Base-by-base conservation (phyloP, 2,888 invertebrate species). In the Nomada lathburiana region DNA sequence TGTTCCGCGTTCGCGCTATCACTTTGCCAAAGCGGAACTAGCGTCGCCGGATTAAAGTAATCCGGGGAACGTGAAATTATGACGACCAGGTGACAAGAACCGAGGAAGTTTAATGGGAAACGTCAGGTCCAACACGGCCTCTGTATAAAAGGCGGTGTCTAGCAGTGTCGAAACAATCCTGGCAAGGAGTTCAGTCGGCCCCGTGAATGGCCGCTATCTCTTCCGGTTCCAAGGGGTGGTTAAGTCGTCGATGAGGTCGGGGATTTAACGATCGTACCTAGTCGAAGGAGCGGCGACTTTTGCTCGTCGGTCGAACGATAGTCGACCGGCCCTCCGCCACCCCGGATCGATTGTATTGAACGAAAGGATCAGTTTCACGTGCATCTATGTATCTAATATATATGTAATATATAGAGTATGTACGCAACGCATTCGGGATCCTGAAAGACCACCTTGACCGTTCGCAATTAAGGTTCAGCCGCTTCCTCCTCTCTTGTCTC, bases 71-170 rank as follows among this genome's bases (percentile, higher is more conserved):
- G 47, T 80, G 63, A 71, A 79, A 77, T 84, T 83, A 78, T 77
- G 80, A 76, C 60, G 73, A 84, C 67, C 82, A 82, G 68, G 76
- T 76, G 83, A 87, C 80, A 80, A 81, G 70, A 52, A 29, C 69
- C 55, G 67, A 63, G 75, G 83, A 88, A 88, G 88, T 86, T 88
- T 85, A 88, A 88, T 85, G 67, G 85, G 82, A 84, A 88, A 88
- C 76, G 87, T 87, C 83, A 64, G 26, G 23, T 13, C 29, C 76
- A 71, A 80, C 62, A 76, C 65, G 72, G 79, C 26, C 20, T 36
- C 29, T 29, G 63, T 73, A 81, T 60, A 78, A 70, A 82, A 67
- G 68, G 81, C 57, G n/a, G 42, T 76, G 57, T 64, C 69, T 74
- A 42, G 29, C 77, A 72, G 29, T 67, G 67, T 85, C 87, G 87